Evolutionary conservation across 1,140 invertebrate genomes (phyloP).

Genomic region (Caenorhabditis briggsae): DNA sequence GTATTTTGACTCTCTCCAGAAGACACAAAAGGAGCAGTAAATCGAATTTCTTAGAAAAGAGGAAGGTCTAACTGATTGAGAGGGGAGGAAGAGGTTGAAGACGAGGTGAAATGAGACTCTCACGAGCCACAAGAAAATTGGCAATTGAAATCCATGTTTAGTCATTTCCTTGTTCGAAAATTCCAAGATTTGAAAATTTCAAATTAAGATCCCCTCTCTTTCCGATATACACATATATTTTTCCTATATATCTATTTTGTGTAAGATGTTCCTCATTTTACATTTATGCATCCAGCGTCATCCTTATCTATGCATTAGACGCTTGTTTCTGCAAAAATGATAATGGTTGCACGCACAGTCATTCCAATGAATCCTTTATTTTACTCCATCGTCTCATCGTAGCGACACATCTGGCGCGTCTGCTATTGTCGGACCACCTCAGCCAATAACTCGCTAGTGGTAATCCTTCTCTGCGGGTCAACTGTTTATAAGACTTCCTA

Average conservation of each 20-base stretch:
- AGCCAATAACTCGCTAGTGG: too few species aligned
- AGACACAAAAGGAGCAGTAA: constrained; percentile 49
- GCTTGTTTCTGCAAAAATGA: constrained; percentile 16
- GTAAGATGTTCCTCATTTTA: not conserved
- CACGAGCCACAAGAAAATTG: not conserved
- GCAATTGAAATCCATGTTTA: constrained; percentile 34
- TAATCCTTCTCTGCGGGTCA: not conserved
- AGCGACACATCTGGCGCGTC: constrained; percentile 45
- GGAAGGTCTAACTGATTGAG: constrained; percentile 49
- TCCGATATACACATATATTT: not conserved
- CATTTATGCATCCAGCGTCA: not conserved
- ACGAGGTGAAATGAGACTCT: constrained; percentile 14
- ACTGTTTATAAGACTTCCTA: constrained; percentile 17
- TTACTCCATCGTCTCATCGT: not conserved
- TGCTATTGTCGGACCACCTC: not conserved
- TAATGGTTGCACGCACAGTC: constrained; percentile 7
- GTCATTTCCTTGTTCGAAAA: not conserved
- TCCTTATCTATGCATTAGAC: constrained; percentile 42
- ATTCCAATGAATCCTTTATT: constrained; percentile 50
- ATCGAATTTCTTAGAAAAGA: constrained; percentile 33
- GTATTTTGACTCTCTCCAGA: constrained; percentile 13
- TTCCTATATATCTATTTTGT: not conserved
- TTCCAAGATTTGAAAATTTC: not conserved
- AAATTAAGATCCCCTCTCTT: not conserved
- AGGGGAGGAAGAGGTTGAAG: constrained; percentile 20